Base-by-base conservation (phyloP, 2,113 vertebrate species). In the Zootoca vivipara region DNA sequence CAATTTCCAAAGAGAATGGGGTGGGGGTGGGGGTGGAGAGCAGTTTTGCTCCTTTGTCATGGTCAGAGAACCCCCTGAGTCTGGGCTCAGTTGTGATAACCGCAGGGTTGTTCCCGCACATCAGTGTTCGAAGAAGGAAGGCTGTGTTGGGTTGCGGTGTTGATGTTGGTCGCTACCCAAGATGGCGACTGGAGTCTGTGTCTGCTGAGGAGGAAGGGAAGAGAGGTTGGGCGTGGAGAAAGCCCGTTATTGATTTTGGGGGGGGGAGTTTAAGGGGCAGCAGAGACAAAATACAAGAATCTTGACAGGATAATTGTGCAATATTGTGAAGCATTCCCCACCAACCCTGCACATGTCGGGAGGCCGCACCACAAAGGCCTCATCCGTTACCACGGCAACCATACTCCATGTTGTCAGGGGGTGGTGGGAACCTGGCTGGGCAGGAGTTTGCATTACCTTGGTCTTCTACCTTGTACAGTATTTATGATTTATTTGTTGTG, bases 391-490 rank as follows among this genome's bases (percentile, higher is more conserved):
- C 73, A 38, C 9, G 58, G 40, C 72, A 38, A 67, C 72, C 26
- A 0, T 3, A 15, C 35, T 16, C 56, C 20, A 26, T 26, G 52
- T n/a, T 64, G 58, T 65, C 56, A n/a, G 13, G 10, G 22, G 28
- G 7, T 2, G 12, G 58, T 52, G 7, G 2, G 40, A 56, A n/a
- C 70, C 72, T 4, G 18, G 30, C 18, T 13, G 22, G 77, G n/a
- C 3, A 6, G 83, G 22, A 1, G n/a, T 30, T 58, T 40, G 15
- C 22, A 28, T 2, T 0, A 26, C 33, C 8, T 33, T 69, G 74
- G n/a, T 94, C 92, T 90, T 92, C 91, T 92, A 91, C 90, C 89
- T 90, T 98, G 97, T 97, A 98, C 97, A 98, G 97, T 98, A 98
- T 98, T 98, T 98, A 98, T 97, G 95, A 52, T 52, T 52, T 52